Evolutionary conservation across 2,888 invertebrate genomes (phyloP).

Genomic region (Pegoplata infirma): DNA sequence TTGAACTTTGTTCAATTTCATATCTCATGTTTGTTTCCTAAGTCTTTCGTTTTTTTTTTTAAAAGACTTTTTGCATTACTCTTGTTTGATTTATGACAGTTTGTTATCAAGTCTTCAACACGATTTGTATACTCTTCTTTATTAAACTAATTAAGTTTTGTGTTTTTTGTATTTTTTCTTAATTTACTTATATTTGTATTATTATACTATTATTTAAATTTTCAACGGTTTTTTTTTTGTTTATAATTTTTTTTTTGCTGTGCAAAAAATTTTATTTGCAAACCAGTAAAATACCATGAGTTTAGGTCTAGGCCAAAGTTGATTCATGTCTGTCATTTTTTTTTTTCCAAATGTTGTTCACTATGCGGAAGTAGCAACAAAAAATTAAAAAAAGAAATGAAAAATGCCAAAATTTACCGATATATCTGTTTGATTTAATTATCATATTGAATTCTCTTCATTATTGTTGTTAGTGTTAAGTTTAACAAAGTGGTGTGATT

Average conservation of each 20-base stretch:
- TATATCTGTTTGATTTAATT: slow-evolving; percentile 12
- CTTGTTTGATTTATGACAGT: not conserved
- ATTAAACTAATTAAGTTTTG: slow-evolving; percentile 1
- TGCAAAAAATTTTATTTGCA: slow-evolving; percentile 4
- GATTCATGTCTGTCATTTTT: slow-evolving; percentile 30
- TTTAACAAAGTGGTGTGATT: not conserved
- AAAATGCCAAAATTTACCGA: slow-evolving; percentile 22
- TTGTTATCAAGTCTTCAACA: not conserved
- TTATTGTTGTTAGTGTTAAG: not conserved
- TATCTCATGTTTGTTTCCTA: slow-evolving; percentile 22
- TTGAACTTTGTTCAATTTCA: not conserved
- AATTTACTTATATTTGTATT: slow-evolving; percentile 2
- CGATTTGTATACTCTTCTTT: not conserved
- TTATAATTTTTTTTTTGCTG: not conserved
- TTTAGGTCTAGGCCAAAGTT: slow-evolving; percentile 54
- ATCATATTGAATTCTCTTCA: not conserved
- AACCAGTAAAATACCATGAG: slow-evolving; percentile 2
- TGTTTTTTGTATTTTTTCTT: slow-evolving; percentile 1
- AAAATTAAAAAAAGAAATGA: not conserved
- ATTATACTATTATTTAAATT: slow-evolving; percentile 10
- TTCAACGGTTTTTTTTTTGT: slow-evolving; percentile 17
- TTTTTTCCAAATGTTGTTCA: slow-evolving; percentile 22
- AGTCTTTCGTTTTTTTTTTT: slow-evolving; percentile 35
- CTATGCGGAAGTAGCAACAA: slow-evolving; percentile 43
- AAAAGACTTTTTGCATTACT: not conserved